Base-by-base conservation (phyloP, 2,888 invertebrate genomes). In the Polymixis lichenea region DNA sequence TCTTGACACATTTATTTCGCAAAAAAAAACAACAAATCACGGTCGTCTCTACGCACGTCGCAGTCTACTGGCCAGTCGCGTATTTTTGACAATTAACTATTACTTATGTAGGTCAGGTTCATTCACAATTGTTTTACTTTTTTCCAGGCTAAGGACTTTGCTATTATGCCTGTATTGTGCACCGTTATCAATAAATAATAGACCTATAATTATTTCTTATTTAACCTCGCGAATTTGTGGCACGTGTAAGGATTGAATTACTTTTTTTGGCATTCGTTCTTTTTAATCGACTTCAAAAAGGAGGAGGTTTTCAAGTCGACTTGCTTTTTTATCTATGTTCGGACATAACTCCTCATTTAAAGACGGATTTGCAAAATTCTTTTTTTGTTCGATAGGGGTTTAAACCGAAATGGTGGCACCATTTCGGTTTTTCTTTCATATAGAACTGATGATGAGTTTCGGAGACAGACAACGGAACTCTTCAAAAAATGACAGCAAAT, bases 101-200 rank as follows among this genome's bases (percentile, higher is more conserved):
- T 88, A 46, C 83, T 9, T 75, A 90, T 88, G 71, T 82, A 46
- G 87, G 89, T 88, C 89, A 88, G 87, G 88, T 90, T 88, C 88
- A 82, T 51, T 65, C 62, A 65, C 55, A 58, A 64, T 68, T 75
- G 64, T 80, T 75, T 76, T 56, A 70, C 81, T 80, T 74, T 56
- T 79, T 83, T 83, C 83, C 71, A 78, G 83, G 80, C 82, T 84
- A 85, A 89, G 88, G 85, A 75, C 83, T 82, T 78, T 17, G 61
- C 53, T 67, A 84, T 72, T 70, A 82, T 64, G 67, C 53, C 72
- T 55, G n/a, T n/a, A 43, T 61, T 61, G 32, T 43, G 51, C 17
- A 22, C 53, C 25, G 53, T 74, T 83, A 86, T 84, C 76, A 81
- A 86, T 83, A 81, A 80, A 81, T 78, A 78, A 78, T 62, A 22